Evolutionary conservation across 2,113 vertebrate genomes (phyloP), one percentile per base, ranked within the genome.

Genomic region (Dasyprocta punctata): DNA sequence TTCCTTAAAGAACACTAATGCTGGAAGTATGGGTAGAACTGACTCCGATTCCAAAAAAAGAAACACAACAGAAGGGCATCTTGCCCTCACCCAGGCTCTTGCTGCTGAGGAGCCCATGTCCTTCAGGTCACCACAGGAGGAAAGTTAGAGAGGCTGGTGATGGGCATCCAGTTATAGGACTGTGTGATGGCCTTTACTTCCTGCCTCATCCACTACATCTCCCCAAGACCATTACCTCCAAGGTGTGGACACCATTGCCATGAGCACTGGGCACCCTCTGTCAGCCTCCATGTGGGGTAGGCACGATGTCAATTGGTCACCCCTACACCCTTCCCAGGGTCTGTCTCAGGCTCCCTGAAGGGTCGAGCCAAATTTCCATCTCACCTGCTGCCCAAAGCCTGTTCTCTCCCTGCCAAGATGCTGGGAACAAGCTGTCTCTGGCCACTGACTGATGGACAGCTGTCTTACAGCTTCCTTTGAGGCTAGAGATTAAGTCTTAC

Each of bases 151-250:
- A n/a, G 9, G 30, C 60, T 1, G 0, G 47, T 24, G 22, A 36
- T 0, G 1, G 58, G 7, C 36, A 83, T 17, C 38, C 2, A n/a
- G 28, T 33, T 8, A 49, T 6, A 24, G 75, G 65, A 47, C 65
- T 2, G 3, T 14, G 19, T 0, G 6, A 16, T 7, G 26, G 67
- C 58, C 80, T 16, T 63, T 11, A 19, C 49, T 38, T 2, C 0
- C 36, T 2, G 63, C 33, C 65, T 67, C 2, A 73, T 22, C 26
- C 0, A 80, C n/a, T 69, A n/a, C 20, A 1, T 19, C 30, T 49
- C 12, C 28, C 24, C 33, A 44, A 44, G 17, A 60, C 6, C 2
- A 61, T 26, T 49, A 16, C 8, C 49, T 60, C 47, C 20, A 77
- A 47, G 69, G 67, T 52, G 7, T 47, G 24, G 26, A 90, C 12